phyloP scores from a whole-genome alignment of 2,888 invertebrate genomes.

The Torymus aiolomorphi region DNA sequence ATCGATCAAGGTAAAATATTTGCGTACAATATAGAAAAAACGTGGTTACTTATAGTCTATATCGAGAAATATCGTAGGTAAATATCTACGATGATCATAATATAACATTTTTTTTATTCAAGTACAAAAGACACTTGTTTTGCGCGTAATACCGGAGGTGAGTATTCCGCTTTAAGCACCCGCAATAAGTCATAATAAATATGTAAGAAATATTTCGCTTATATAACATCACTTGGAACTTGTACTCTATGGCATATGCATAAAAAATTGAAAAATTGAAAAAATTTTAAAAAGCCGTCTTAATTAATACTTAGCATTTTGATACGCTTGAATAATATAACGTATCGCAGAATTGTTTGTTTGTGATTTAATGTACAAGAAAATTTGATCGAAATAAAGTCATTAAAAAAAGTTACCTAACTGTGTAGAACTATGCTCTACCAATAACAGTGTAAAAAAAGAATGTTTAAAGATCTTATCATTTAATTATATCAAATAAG shows the following conservation, averaged over 20 bases:
- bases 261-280: slow-evolving; percentile 46
- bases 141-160: slow-evolving; percentile 8
- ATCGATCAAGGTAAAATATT: slow-evolving; percentile 48
- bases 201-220: slow-evolving; percentile 49
- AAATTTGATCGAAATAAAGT: slow-evolving; percentile 40
- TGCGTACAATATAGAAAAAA: slow-evolving; percentile 42
- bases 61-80: slow-evolving; percentile 38
- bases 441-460: slow-evolving; percentile 42
- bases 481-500: slow-evolving; percentile 22
- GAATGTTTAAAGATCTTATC: slow-evolving; percentile 29
- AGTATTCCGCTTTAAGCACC: slow-evolving; percentile 50
- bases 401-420: slow-evolving; percentile 33
- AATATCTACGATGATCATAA: slow-evolving; percentile 46
- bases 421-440: slow-evolving; percentile 28
- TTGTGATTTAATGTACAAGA: slow-evolving; percentile 26
- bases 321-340: slow-evolving; percentile 34
- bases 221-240: slow-evolving; percentile 53
- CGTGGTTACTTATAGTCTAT: slow-evolving; percentile 40
- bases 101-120: slow-evolving; percentile 41
- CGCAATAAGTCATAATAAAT: slow-evolving; percentile 53
- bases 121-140: slow-evolving; percentile 56
- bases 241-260: slow-evolving; percentile 54
- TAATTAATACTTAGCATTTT: slow-evolving; percentile 39
- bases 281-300: slow-evolving; percentile 45
- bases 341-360: slow-evolving; percentile 32